Evolutionary conservation across 1,140 invertebrate genomes (phyloP).

Genomic region (Venustaconcha ellipsiformis): DNA sequence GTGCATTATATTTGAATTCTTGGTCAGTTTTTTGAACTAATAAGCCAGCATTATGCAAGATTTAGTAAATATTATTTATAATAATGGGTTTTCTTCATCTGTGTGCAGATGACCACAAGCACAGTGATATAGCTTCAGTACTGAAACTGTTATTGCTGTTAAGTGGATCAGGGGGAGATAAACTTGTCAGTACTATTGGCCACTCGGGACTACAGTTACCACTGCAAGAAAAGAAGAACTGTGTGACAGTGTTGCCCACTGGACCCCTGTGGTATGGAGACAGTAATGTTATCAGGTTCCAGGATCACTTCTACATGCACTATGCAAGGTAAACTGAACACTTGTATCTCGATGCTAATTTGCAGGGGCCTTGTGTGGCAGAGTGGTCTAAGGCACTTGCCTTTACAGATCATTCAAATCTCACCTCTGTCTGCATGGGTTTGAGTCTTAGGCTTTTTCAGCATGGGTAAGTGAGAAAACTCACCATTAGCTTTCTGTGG

Average conservation of each 20-base stretch:
- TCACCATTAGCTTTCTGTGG: no score
- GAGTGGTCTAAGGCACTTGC: neutral
- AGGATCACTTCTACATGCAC: slow-evolving; percentile 44
- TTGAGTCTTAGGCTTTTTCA: slow-evolving; percentile 27
- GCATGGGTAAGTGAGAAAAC: neutral
- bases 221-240: slow-evolving; percentile 17
- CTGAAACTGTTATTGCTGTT: slow-evolving; percentile 11
- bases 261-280: slow-evolving; percentile 51
- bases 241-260: slow-evolving; percentile 28
- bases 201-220: neutral
- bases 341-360: neutral
- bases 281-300: slow-evolving; percentile 21
- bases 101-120: neutral
- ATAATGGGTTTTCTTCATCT: neutral
- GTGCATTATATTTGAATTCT: no score
- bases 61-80: neutral
- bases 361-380: neutral
- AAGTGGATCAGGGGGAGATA: neutral
- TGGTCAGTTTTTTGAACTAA: no score
- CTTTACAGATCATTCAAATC: neutral
- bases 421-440: slow-evolving; percentile 13
- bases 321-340: slow-evolving; percentile 37
- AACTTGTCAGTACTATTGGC: neutral
- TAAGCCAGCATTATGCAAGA: no score
- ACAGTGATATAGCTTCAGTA: neutral